Base-by-base conservation (phyloP, 2,113 vertebrate genomes). In the Atrichornis clamosus region DNA sequence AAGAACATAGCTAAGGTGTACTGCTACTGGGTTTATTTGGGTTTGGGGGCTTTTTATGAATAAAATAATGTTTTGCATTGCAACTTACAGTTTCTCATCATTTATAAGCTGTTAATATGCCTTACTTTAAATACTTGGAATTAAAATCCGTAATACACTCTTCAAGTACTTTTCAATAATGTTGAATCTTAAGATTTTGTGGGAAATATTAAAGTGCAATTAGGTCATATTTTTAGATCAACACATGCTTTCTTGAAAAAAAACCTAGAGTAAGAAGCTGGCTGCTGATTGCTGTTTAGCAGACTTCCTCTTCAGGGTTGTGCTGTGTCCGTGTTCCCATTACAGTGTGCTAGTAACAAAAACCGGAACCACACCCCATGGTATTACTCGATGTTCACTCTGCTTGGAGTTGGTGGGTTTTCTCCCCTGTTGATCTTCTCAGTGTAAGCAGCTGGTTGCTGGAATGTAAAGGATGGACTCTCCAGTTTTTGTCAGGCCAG, bases 271-370 rank as follows among this genome's bases (percentile, higher is more conserved):
- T 67, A 52, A 70, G 80, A 91, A 84, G 30, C 23, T 94, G 65
- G 5, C 53, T 84, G 39, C 44, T 95, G 80, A 24, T 82, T 30
- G 49, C 46, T 73, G 0, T 49, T 81, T 24, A 79, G 46, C 65
- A 50, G 6, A 79, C 78, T 93, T 96, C 70, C 81, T 95, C 63
- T 87, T 87, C 52, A 58, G 84, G n/a, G 30, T 53, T 96, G 46
- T 91, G 93, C 53, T 89, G 89, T 76, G 77, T 87, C 49, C 0
- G 0, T 82, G 70, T 89, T 95, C 80, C 56, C 56, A 60, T 64
- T 91, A 33, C 53, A 53, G 1, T 46, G 18, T 35, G 53, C 65
- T 11, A 1, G 3, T 82, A 91, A 96, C 84, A 96, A 95, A 96
- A 84, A 77, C 28, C 15, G 15, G 91, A 94, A 91, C 95, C 91